Evolutionary conservation across 2,113 vertebrate genomes (phyloP), one percentile per base, ranked within the genome.

Genomic region (Prionailurus bengalensis): DNA sequence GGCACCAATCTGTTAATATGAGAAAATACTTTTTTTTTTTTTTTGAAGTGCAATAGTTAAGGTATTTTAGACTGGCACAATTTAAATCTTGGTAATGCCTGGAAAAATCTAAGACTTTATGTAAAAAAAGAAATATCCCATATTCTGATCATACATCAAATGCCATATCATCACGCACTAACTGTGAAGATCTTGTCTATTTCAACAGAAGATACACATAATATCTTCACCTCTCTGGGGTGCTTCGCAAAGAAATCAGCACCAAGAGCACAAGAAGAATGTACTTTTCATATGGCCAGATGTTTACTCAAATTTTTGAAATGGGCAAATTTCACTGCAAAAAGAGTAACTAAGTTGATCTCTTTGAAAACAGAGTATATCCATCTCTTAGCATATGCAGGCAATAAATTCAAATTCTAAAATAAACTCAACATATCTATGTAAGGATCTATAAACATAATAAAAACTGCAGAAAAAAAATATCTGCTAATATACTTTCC

Each of bases 391-490:
- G 74, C 68, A 80, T n/a, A 55, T 1, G 0, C 0, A 29, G 33
- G 27, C 74, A 88, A 79, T 42, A 80, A 55, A 84, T 80, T 63
- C 53, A 78, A 68, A 79, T 48, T 73, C 53, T 33, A 95, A 83
- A 86, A 83, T 89, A 55, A 63, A 85, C n/a, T 78, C 70, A 48
- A 36, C 4, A 27, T 86, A 68, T n/a, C 48, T 61, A 4, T 36
- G 13, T 58, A 48, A 63, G 14, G 27, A 79, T 92, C 12, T 93
- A 0, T 70, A 80, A 94, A 74, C 9, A 78, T 23, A 94, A 76
- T 68, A 86, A 73, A 51, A 91, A 76, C 21, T 36, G 1, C 42
- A 78, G 55, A 87, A 93, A 97, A 97, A 95, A 89, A 29, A 66
- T 45, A 91, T 12, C 66, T 86, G 13, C 51, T 76, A 84, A 55